phyloP scores from a whole-genome alignment of 2,113 vertebrate species.

The Corythornis madagascariensis region DNA sequence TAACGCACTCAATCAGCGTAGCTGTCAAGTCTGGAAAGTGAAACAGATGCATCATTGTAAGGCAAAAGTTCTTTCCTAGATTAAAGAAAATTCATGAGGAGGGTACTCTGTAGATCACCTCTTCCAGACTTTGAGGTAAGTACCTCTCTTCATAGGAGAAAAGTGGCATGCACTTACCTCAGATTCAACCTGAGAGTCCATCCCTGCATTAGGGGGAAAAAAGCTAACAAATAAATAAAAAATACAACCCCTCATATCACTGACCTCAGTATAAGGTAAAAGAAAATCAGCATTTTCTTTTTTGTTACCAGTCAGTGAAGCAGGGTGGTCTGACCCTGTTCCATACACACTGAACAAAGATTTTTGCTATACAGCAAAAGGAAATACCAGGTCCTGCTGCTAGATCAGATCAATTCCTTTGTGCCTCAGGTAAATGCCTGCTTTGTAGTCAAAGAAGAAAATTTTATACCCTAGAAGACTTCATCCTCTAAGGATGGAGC shows the following conservation, averaged over 20 bases:
- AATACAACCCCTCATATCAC: fast-evolving
- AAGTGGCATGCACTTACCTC: background rate
- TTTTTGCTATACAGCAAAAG: background rate
- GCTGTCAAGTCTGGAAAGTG: background rate
- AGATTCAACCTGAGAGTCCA: background rate
- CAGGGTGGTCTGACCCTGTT: background rate
- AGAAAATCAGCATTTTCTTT: background rate
- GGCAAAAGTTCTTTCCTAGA: background rate
- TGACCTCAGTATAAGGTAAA: background rate
- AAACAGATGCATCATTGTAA: conserved; percentile 8
- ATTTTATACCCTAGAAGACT: background rate
- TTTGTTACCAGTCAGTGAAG: background rate
- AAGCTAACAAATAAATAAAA: background rate
- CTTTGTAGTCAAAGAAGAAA: background rate
- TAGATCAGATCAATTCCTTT: background rate
- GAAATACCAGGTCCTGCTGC: background rate
- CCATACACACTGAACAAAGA: background rate
- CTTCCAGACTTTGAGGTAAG: background rate
- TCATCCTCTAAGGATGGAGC: background rate
- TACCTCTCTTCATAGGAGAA: background rate
- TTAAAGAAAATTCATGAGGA: background rate
- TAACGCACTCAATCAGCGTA: background rate
- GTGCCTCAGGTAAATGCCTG: background rate
- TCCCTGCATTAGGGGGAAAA: background rate
- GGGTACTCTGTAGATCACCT: background rate